Evolutionary conservation across 2,888 invertebrate species (phyloP), one percentile per base, ranked within the genome.

Genomic region (Caenorhabditis parvicauda): DNA sequence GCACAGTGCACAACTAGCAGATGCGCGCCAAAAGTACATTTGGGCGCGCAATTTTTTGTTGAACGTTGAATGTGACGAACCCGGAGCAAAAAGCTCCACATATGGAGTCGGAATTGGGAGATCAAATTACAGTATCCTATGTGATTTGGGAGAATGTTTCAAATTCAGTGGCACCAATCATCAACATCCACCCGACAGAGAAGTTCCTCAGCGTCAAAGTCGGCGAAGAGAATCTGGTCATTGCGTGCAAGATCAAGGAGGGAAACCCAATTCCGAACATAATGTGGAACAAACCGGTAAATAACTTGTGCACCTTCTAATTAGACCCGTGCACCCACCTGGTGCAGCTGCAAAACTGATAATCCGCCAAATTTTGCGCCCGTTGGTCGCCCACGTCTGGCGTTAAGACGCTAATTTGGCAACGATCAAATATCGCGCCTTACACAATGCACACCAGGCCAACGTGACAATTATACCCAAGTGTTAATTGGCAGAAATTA

Each of bases 261-360:
- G 76, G 75, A 54, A 74, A 75, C 41, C 76, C 76, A 25, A 59
- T 57, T 21, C 76, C 76, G 24, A 54, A 50, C 21, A 54, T 76
- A 12, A 49, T 58, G 21, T 76, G 76, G 64, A 62, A 38, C 48
- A 57, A 60, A 63, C 59, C 64, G 66, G 66, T 50, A 43, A 29
- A 39, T 59, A 24, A 41, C 39, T 22, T 19, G 32, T 5, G 22
- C 14, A 17, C 48, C 21, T 25, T 29, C n/a, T 46, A 28, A 25
- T 9, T 12, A 21, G 14, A 45, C n/a, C n/a, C n/a, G n/a, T n/a
- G n/a, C n/a, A n/a, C n/a, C n/a, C n/a, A n/a, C n/a, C n/a, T n/a
- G n/a, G n/a, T n/a, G n/a, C n/a, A n/a, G n/a, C n/a, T n/a, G n/a
- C n/a, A n/a, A n/a, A n/a, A n/a, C n/a, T n/a, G n/a, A 14, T 47